phyloP scores from a whole-genome alignment of 2,113 vertebrate species.

The Suncus etruscus region DNA sequence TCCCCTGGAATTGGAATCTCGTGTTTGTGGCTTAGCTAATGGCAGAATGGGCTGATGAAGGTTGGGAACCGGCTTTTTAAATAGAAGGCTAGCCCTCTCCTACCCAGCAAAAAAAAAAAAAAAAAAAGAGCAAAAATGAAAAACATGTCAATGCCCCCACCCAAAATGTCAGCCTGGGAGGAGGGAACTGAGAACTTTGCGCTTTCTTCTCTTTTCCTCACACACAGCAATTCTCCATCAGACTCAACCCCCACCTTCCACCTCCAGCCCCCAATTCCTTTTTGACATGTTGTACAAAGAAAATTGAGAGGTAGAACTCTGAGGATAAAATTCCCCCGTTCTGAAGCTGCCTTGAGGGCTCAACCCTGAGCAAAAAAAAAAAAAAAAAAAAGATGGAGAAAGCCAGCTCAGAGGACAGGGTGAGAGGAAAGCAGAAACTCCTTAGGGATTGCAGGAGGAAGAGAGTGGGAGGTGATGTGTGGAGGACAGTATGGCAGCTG shows the following conservation, averaged over 20 bases:
- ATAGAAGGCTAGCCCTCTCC: background rate
- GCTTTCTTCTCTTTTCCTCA: background rate
- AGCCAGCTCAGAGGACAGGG: background rate
- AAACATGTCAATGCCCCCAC: no score
- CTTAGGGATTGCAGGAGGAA: background rate
- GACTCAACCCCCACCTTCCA: background rate
- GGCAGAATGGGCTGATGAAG: background rate
- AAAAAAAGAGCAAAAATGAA: no score
- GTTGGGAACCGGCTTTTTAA: conserved; percentile 38
- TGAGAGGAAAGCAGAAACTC: background rate
- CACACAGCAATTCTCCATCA: background rate
- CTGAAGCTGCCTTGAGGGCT: background rate
- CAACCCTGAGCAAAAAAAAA: background rate
- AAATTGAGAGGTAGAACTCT: conserved; percentile 28
- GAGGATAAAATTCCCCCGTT: background rate
- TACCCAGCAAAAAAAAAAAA: background rate
- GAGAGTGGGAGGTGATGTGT: background rate
- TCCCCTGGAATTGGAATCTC: background rate
- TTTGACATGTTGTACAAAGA: conserved; percentile 50
- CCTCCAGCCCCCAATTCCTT: background rate
- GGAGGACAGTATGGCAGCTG: background rate
- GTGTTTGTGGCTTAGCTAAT: background rate
- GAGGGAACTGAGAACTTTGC: background rate
- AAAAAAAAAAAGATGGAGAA: conserved; percentile 33
- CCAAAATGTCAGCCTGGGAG: no score